Evolutionary conservation across 2,797 vertebrate genomes (phyloP).

Genomic region (Thalassophryne amazonica): DNA sequence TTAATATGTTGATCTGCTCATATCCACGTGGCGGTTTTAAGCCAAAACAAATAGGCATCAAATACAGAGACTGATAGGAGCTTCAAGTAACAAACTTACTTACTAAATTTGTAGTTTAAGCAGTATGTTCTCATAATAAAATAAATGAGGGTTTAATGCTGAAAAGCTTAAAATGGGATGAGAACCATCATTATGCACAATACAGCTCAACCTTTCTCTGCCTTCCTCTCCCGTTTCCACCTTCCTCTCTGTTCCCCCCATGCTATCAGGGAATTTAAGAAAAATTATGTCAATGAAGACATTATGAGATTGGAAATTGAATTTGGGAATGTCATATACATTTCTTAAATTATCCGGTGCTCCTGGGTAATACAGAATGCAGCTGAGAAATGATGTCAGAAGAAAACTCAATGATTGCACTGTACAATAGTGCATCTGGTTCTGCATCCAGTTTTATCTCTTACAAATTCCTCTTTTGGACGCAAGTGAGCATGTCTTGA

Average conservation of each 20-base stretch:
- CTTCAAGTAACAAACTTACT: conserved; percentile 58
- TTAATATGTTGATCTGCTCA: conserved; percentile 74
- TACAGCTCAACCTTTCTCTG: background rate
- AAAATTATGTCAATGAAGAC: conserved; percentile 69
- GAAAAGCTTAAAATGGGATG: conserved; percentile 20
- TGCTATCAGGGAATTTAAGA: conserved; percentile 54
- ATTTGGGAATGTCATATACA: conserved; percentile 66
- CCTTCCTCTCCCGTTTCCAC: conserved; percentile 6
- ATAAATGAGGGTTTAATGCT: conserved; percentile 40
- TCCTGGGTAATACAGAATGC: conserved; percentile 46
- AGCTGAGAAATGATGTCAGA: conserved; percentile 24
- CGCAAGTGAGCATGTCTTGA: conserved; percentile 31
- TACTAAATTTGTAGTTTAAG: conserved; percentile 28
- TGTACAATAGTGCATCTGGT: too few relatives aligned
- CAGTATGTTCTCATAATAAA: conserved; percentile 33
- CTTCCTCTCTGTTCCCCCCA: conserved; percentile 11
- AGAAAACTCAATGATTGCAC: conserved; percentile 16
- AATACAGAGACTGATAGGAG: conserved; percentile 67
- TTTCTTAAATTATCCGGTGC: conserved; percentile 65
- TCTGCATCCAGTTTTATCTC: conserved; percentile 7
- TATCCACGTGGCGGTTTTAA: conserved; percentile 70
- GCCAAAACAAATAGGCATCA: conserved; percentile 75
- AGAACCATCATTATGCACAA: conserved; percentile 16
- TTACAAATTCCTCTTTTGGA: conserved; percentile 31
- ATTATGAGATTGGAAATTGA: conserved; percentile 67